A percentile compares a stretch with the other conserved stretches of the same genome.
Conservation (phyloP, 2,888 invertebrate species). For the Agrotis ipsilon region DNA sequence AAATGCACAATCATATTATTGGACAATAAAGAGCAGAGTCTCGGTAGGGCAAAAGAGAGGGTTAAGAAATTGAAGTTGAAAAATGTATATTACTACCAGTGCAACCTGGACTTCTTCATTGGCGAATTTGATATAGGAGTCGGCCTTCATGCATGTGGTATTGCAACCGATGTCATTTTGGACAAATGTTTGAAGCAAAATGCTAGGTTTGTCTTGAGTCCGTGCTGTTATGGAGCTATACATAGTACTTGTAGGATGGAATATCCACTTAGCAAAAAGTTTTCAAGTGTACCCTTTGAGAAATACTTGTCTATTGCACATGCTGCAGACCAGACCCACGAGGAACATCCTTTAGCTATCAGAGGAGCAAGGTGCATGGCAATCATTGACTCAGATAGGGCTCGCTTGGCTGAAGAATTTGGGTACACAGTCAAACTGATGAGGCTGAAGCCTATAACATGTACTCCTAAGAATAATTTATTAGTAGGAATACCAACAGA, state of each 20-base stretch:
- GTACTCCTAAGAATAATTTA: conserved; percentile 98
- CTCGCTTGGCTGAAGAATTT: conserved; percentile 93
- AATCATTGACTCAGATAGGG: conserved; percentile 96
- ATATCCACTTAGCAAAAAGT: conserved; percentile 95
- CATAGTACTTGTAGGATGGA: conserved; percentile 95
- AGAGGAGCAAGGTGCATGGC: conserved; percentile 97
- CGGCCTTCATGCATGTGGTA: conserved; percentile 98
- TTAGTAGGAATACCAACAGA: conserved; percentile 92
- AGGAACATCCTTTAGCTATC: conserved; percentile 92
- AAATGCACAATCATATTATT: conserved; percentile 95
- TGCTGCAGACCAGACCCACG: conserved; percentile 97
- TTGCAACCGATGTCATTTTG: conserved; percentile 98
- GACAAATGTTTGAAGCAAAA: conserved; percentile 94
- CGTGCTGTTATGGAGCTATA: conserved; percentile 98
- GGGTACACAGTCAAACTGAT: conserved; percentile 95
- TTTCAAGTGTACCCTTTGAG: conserved; percentile 86
- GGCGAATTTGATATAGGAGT: conserved; percentile 96
- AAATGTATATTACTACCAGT: conserved; percentile 96
- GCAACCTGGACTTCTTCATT: conserved; percentile 97
- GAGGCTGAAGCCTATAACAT: conserved; percentile 94
- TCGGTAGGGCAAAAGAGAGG: conserved; percentile 94
- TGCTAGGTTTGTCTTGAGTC: conserved; percentile 97
- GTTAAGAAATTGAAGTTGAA: conserved; percentile 92
- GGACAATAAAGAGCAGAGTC: conserved; percentile 97
- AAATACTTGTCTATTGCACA: conserved; percentile 96